phyloP scores from a whole-genome alignment of 2,797 vertebrate genomes.

The Eulemur albifrons region DNA sequence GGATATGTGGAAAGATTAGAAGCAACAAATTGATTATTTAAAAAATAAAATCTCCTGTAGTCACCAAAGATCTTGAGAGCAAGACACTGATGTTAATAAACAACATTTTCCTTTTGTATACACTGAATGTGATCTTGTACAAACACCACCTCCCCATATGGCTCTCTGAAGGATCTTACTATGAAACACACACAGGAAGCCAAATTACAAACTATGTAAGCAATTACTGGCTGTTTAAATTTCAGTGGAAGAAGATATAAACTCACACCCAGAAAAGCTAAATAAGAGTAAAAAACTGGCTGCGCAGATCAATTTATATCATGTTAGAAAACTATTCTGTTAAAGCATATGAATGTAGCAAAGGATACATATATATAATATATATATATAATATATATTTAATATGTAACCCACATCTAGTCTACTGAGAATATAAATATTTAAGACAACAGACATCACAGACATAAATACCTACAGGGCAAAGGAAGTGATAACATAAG shows the following conservation, averaged over 20 bases:
- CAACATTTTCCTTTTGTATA: not conserved
- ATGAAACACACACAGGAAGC: not conserved
- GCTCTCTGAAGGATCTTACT: not conserved
- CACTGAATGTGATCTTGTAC: not conserved
- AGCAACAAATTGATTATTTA: not conserved
- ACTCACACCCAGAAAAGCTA: not conserved
- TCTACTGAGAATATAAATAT: not conserved
- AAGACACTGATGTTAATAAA: not conserved
- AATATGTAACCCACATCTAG: not conserved
- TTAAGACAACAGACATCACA: not conserved
- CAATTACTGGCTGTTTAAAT: not conserved
- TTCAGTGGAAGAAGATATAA: not conserved
- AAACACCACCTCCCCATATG: not conserved
- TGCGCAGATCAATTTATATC: not conserved
- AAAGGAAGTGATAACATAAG: not conserved
- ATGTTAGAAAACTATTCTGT: not conserved
- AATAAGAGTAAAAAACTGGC: not conserved
- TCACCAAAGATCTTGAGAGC: not conserved
- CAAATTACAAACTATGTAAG: not conserved
- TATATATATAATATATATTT: not conserved
- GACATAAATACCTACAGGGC: not conserved
- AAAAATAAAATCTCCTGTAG: not conserved
- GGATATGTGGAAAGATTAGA: not conserved
- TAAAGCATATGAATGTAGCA: not conserved
- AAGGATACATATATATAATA: not conserved